phyloP scores from a whole-genome alignment of 2,797 vertebrate genomes.

The Hydrocynus forskahlii region DNA sequence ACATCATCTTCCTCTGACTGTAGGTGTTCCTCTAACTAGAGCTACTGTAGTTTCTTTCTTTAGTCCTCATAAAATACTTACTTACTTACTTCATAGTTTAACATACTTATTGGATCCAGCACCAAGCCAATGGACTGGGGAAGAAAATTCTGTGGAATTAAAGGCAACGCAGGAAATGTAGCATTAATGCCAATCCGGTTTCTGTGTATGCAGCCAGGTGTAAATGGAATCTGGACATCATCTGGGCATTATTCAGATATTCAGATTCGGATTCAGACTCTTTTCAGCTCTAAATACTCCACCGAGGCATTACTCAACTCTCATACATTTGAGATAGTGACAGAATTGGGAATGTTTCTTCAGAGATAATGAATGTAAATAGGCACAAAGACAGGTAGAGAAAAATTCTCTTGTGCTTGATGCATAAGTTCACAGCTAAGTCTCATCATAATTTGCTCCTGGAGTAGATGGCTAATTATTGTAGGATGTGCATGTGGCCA shows the following conservation, averaged over 20 bases:
- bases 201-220: background rate
- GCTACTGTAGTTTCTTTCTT: too few species aligned
- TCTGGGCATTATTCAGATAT: background rate
- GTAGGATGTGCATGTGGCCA: conserved; percentile 71
- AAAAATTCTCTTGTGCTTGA: conserved; percentile 59
- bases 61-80: too few species aligned
- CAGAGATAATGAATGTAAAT: background rate
- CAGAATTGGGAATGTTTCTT: background rate
- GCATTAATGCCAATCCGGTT: too few species aligned
- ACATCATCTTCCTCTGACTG: too few species aligned
- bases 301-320: background rate
- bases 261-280: too few species aligned
- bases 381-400: background rate
- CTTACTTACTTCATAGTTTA: too few species aligned
- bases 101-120: too few species aligned
- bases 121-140: too few species aligned
- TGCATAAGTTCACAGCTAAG: conserved; percentile 70
- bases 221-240: background rate
- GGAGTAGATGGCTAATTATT: conserved; percentile 76
- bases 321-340: background rate
- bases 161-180: too few species aligned
- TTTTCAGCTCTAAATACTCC: too few species aligned
- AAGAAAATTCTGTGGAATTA: too few species aligned
- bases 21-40: too few species aligned
- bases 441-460: conserved; percentile 76